Percentiles rank a stretch among this genome's conserved stretches.
phyloP scores from a whole-genome alignment of 2,888 invertebrate species.

The Trichacis sp. region DNA sequence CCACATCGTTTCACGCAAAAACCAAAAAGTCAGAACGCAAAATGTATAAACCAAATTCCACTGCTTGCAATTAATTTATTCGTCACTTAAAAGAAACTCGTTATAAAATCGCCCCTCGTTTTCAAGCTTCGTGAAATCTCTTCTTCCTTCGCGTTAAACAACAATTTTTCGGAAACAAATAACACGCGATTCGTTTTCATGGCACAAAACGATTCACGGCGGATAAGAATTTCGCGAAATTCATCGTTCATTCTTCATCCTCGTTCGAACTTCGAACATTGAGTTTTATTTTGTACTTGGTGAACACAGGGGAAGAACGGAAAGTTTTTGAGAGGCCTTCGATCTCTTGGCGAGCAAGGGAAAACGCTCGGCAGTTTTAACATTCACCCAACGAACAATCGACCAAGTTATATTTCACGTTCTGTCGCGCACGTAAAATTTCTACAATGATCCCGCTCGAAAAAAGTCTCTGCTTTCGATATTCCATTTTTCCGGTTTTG shows the following conservation, averaged over 20 bases:
- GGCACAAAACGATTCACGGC: constrained; percentile 2
- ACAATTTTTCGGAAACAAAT: not conserved
- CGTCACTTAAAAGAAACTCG: no score
- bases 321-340: constrained; percentile 32
- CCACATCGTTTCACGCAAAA: no score
- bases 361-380: constrained; percentile 25
- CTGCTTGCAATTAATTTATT: no score
- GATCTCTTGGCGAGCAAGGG: no score
- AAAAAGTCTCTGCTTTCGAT: not conserved
- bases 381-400: constrained; percentile 3
- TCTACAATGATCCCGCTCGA: no score
- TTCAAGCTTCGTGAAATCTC: not conserved
- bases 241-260: not conserved
- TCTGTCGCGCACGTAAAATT: not conserved
- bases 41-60: no score
- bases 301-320: constrained; percentile 39
- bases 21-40: no score
- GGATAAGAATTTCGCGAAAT: not conserved
- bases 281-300: constrained; percentile 31
- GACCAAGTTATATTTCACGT: constrained; percentile 4
- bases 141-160: not conserved
- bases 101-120: not conserved
- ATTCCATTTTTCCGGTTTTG: not conserved
- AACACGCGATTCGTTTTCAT: not conserved
- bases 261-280: not conserved